These are phyloP conservation scores for Cyprinodon tularosa DNA, from an alignment of 2,113 vertebrate genomes.

Conservation along the genomic window DNA sequence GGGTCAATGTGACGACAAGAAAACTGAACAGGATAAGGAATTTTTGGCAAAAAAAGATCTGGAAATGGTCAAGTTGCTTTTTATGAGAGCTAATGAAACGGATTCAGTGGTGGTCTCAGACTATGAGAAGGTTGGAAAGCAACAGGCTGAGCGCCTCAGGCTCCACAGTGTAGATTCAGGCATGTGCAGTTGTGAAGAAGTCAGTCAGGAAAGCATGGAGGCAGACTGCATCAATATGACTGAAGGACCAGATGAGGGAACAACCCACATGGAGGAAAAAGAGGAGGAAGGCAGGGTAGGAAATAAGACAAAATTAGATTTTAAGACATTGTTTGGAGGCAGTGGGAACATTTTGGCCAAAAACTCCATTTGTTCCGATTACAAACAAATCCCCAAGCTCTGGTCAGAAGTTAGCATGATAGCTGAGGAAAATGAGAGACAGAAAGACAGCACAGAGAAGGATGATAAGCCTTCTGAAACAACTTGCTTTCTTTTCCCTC, in stretches of 20 bases:
- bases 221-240: slow-evolving; percentile 16
- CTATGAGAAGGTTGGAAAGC: slow-evolving; percentile 57
- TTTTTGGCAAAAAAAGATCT: background rate
- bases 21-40: background rate
- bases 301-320: background rate
- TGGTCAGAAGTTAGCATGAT: slow-evolving; percentile 56
- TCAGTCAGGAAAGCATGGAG: slow-evolving; percentile 64
- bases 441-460: slow-evolving; percentile 50
- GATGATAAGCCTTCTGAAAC: background rate
- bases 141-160: slow-evolving; percentile 14
- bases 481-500: slow-evolving; percentile 6
- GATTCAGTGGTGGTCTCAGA: slow-evolving; percentile 37
- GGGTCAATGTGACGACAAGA: background rate
- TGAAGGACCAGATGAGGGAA: background rate
- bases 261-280: background rate
- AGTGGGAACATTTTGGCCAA: background rate
- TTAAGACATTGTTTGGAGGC: slow-evolving; percentile 22
- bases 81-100: background rate
- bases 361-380: slow-evolving; percentile 40
- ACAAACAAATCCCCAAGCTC: slow-evolving; percentile 43
- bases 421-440: slow-evolving; percentile 11
- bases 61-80: slow-evolving; percentile 16
- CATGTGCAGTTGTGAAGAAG: slow-evolving; percentile 50
- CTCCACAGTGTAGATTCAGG: slow-evolving; percentile 70
- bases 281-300: background rate